Evolutionary conservation across 2,113 vertebrate genomes (phyloP), one percentile per base, ranked within the genome.

Genomic region (Lasiurus cinereus): DNA sequence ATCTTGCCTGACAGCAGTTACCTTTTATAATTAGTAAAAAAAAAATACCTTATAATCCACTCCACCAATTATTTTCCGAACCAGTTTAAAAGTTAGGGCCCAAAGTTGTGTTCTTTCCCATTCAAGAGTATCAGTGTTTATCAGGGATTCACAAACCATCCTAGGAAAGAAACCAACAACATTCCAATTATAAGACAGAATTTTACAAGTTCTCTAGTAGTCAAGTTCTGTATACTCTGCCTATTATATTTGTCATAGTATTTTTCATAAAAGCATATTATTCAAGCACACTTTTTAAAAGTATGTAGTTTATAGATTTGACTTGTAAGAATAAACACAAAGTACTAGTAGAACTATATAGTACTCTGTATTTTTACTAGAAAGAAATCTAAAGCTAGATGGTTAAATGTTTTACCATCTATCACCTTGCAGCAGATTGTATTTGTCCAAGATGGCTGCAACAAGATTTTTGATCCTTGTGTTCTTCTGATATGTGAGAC

Each of bases 21-120:
- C 24, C 82, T 87, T 50, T 64, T 62, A 79, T 69, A 92, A 95
- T 74, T 74, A 89, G 50, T 4, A 39, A 87, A 95, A 59, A 59
- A 59, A 27, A 97, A 99, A 98, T 98, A 99, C 99, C 99, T 99
- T 99, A 97, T 99, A 99, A 97, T 99, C 99, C 87, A 99, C 99
- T 85, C 99, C 99, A 92, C 99, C 99, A 31, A 99, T 99, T 96
- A 99, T 99, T 97, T 99, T 99, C 92, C 99, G 99, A 92, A 99
- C 98, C 83, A 99, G 97, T 97, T 98, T 99, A 98, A 99, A 99
- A 2, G 99, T 99, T 96, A 99, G 98, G 7, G 99, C 99, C 99
- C 99, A 99, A 70, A 99, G 96, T 94, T 99, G 99, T 59, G 99
- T 99, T 96, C 99, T 99, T 97, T 99, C 99, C 99, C 99, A 99